Base-by-base conservation (phyloP, 2,888 invertebrate genomes). In the Tridacna crocea region DNA sequence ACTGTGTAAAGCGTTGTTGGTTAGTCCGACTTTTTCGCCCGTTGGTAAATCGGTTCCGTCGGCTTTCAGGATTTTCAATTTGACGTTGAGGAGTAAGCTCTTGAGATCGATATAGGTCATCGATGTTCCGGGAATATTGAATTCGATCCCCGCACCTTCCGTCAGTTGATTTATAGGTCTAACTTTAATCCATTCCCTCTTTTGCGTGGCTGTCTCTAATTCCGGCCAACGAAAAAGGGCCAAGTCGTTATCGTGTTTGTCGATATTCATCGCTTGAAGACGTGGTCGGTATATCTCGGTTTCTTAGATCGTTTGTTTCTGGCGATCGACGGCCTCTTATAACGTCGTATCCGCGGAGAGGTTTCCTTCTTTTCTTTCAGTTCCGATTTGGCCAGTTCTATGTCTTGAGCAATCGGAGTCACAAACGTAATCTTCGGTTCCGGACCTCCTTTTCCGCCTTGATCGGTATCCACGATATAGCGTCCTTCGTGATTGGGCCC, bases 371-470 rank as follows among this genome's bases (percentile, higher is more conserved):
- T 11, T 46, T n/a, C 65, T 22, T 72, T 72, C 19, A 77, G 24
- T 55, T 78, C 78, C 22, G 78, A 78, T 22, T 78, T 78, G 26
- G 78, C 78, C 22, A 78, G n/a, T 36, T 78, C 78, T 13, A 73
- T 48, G 24, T 13, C 78, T 46, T 78, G 78, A 22, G 78, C 78
- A 4, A 78, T 36, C 0, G 66, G 74, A 15, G 74, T 74, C 26
- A 79, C 79, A 47, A 79, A 79, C 68, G 74, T 55, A 1, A 66
- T 72, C 12, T 61, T 48, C 26, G 12, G 65, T 13, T 11, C n/a
- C 10, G 15, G 10, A n/a, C 11, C 15, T 27, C 51, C 66, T 11
- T 22, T 24, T 1, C 66, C 66, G 0, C 17, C 8, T 61, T 75
- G 75, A 10, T 24, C 47, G 22, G 12, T 17, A 4, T 58, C 58